phyloP scores from a whole-genome alignment of 2,113 vertebrate genomes.

The Fregata magnificens region DNA sequence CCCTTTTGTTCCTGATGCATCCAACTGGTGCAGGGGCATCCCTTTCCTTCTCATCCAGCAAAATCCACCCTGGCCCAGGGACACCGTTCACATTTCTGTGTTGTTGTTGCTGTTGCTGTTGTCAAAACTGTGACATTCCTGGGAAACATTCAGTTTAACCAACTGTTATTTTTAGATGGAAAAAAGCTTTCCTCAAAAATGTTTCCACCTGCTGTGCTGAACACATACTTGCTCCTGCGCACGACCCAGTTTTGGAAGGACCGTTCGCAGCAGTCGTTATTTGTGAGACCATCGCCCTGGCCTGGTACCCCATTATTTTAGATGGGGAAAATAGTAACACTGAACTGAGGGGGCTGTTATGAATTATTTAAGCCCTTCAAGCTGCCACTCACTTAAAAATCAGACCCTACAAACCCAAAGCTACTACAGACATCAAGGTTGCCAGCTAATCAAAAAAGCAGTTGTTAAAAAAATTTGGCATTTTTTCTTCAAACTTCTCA shows the following conservation, averaged over 20 bases:
- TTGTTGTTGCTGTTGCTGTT: background rate
- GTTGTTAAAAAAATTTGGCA: background rate
- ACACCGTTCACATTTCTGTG: fast-evolving
- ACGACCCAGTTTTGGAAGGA: background rate
- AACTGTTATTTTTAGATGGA: background rate
- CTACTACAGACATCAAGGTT: background rate
- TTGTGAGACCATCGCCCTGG: background rate
- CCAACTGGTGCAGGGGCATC: fast-evolving
- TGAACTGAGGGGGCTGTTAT: background rate
- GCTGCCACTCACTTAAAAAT: background rate
- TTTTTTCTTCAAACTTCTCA: background rate
- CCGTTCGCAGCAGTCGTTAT: fast-evolving
- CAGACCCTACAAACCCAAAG: background rate
- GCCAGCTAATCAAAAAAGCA: background rate
- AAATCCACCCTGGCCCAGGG: fast-evolving
- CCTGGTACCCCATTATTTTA: background rate
- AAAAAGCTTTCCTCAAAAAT: background rate
- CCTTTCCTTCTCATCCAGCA: background rate
- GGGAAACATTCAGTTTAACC: background rate
- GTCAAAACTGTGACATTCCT: background rate
- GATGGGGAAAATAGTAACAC: background rate
- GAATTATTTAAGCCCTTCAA: background rate
- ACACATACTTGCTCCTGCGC: fast-evolving
- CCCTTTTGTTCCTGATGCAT: background rate
- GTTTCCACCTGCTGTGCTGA: background rate